phyloP scores from a whole-genome alignment of 2,797 vertebrate genomes.

The Fistularia tabacaria region DNA sequence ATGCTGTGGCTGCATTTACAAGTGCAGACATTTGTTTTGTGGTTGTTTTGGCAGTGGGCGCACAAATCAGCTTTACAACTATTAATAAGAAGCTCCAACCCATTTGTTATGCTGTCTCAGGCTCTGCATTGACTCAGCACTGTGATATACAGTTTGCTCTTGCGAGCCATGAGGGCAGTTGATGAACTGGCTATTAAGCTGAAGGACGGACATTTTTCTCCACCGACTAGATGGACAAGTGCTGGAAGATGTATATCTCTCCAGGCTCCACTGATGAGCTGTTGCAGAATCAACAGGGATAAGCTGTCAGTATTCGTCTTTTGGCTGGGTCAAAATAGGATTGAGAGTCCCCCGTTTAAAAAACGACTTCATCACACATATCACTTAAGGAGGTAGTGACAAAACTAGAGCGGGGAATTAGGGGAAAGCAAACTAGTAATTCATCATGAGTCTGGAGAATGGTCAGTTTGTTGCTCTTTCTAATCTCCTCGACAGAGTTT shows the following conservation, averaged over 20 bases:
- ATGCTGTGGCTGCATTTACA: constrained; percentile 44
- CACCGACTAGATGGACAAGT: constrained; percentile 55
- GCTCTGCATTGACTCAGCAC: constrained; percentile 38
- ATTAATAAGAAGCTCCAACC: constrained; percentile 55
- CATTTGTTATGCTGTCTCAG: constrained; percentile 47
- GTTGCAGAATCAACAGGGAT: constrained; percentile 58
- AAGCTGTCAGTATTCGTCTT: constrained; percentile 55
- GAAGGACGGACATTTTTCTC: constrained; percentile 55
- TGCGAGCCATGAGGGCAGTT: constrained; percentile 51
- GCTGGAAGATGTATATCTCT: constrained; percentile 54
- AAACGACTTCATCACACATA: constrained; percentile 64
- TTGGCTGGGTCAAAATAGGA: constrained; percentile 44
- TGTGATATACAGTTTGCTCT: constrained; percentile 55
- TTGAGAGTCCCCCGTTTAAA: constrained; percentile 41
- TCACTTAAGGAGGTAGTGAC: constrained; percentile 46
- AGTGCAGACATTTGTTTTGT: constrained; percentile 54
- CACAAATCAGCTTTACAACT: constrained; percentile 62
- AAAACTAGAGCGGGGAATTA: constrained; percentile 60
- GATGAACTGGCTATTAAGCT: constrained; percentile 62
- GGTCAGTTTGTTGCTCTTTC: constrained; percentile 34
- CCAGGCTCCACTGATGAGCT: constrained; percentile 44
- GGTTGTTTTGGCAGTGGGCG: constrained; percentile 50
- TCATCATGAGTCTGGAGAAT: constrained; percentile 57
- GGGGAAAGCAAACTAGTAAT: constrained; percentile 54
- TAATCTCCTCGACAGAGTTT: constrained; percentile 5